These are phyloP conservation scores for Drosophila tropicalis DNA, from an alignment of 1,140 invertebrate species.

Conservation along the genomic window DNA sequence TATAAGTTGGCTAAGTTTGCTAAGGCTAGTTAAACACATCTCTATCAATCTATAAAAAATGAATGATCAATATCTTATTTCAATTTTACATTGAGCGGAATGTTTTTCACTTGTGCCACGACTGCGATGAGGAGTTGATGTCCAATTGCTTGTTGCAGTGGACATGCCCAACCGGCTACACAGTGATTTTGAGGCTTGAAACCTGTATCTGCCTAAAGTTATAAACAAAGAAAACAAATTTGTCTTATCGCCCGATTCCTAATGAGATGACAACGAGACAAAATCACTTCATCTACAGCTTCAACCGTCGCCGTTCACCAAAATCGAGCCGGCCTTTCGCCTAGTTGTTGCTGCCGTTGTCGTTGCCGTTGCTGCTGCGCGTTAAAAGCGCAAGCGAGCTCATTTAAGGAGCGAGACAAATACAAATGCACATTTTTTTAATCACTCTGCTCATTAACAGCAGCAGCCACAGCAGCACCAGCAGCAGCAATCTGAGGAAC, in stretches of 20 bases:
- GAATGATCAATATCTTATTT: no score
- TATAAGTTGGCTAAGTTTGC: no score
- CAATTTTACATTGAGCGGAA: no score
- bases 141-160: background rate
- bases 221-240: slow-evolving; percentile 82
- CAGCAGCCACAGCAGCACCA: background rate
- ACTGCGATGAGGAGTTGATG: background rate
- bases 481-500: background rate
- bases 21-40: no score
- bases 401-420: slow-evolving; percentile 81
- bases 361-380: slow-evolving; percentile 41
- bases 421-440: slow-evolving; percentile 82
- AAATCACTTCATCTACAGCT: slow-evolving; percentile 60
- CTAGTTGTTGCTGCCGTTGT: background rate
- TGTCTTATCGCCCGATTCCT: slow-evolving; percentile 81
- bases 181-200: slow-evolving; percentile 35
- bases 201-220: slow-evolving; percentile 79
- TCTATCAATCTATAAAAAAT: no score
- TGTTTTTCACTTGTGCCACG: background rate
- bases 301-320: slow-evolving; percentile 2
- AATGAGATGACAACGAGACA: slow-evolving; percentile 82
- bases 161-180: slow-evolving; percentile 19
- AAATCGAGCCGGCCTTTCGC: background rate
- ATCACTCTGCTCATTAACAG: slow-evolving; percentile 80
- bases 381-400: slow-evolving; percentile 72